A percentile compares a stretch with the other conserved stretches of the same genome.
Conservation (phyloP, 2,797 vertebrate genomes). For the Rachycentron canadum region DNA sequence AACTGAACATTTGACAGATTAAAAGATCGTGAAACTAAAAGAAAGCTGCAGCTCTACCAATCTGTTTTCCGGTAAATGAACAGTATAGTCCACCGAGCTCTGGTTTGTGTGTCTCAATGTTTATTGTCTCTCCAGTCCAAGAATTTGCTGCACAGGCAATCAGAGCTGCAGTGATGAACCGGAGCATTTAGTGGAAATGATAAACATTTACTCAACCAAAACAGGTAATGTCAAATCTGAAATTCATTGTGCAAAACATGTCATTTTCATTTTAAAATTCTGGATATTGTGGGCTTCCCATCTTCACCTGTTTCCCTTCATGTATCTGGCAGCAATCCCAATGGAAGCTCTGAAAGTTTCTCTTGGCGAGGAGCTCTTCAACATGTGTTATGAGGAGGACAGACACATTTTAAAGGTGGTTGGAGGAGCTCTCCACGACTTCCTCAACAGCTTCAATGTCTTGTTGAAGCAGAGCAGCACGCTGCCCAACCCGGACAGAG, state of each 20-base stretch:
- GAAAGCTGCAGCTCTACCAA: not conserved
- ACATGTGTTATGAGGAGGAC: slow-evolving; percentile 96
- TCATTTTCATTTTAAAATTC: not conserved
- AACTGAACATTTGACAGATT: not conserved
- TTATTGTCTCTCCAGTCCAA: slow-evolving; percentile 71
- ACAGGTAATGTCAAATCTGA: slow-evolving; percentile 85
- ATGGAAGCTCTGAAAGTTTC: slow-evolving; percentile 88
- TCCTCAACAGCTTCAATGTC: slow-evolving; percentile 97
- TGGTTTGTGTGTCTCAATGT: slow-evolving; percentile 32
- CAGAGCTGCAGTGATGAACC: slow-evolving; percentile 82
- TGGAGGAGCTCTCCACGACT: slow-evolving; percentile 96
- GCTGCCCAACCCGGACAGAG: slow-evolving; percentile 64
- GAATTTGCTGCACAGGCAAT: slow-evolving; percentile 70
- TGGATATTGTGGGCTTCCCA: not conserved
- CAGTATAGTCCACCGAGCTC: slow-evolving; percentile 2
- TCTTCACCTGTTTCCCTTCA: slow-evolving; percentile 15
- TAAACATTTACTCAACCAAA: slow-evolving; percentile 87
- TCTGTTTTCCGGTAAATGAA: not conserved
- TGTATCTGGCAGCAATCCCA: slow-evolving; percentile 83
- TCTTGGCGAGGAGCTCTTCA: slow-evolving; percentile 95
- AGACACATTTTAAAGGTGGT: slow-evolving; percentile 94
- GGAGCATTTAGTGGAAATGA: slow-evolving; percentile 90
- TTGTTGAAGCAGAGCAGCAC: slow-evolving; percentile 92
- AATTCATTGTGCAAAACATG: not conserved
- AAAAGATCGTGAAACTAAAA: slow-evolving; percentile 6